Evolutionary conservation across 2,797 vertebrate genomes (phyloP), one percentile per base, ranked within the genome.

Genomic region (Pelobates cultripes): DNA sequence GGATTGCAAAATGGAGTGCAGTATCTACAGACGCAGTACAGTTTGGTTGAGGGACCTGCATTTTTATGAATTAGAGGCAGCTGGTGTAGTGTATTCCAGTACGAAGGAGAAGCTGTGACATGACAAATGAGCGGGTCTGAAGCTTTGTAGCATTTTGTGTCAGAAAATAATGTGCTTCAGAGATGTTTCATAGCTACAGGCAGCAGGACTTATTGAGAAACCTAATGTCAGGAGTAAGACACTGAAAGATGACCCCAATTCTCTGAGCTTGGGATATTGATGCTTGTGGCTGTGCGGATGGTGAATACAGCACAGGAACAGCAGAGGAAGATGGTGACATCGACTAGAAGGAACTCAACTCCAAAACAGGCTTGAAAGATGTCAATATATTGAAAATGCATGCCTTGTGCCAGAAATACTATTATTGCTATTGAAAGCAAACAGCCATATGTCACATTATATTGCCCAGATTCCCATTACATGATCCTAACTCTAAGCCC

Each of bases 51-150:
- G 28, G 28, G 47, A 51, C 5, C 10, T 51, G 47, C 5, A 10
- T 64, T 64, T 40, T 64, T 40, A 64, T 64, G 61, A 64, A 64
- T 64, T 40, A n/a, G 17, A 64, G 61, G 14, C 57, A 64, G 61
- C 10, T 64, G 61, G 61, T 4, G 7, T 64, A 40, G 61, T 40
- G 61, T 5, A 64, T 64, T n/a, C n/a, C 61, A 40, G 7, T 7
- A 10, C 17, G 61, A 8, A 7, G 61, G 55, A 57, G 55, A 64
- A 64, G 61, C n/a, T 64, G 14, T 64, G 61, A 64, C 61, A 64
- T 64, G 61, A 64, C 61, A 64, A 64, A 64, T 64, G 61, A 64
- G 61, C 28, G 5, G 28, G 4, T 64, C 28, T 40, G 17, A 64
- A 40, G 12, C 61, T 40, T 40, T 28, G n/a, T 7, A 64, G 61